Base-by-base conservation (phyloP, 2,797 vertebrate genomes). In the Diplodus puntazzo region DNA sequence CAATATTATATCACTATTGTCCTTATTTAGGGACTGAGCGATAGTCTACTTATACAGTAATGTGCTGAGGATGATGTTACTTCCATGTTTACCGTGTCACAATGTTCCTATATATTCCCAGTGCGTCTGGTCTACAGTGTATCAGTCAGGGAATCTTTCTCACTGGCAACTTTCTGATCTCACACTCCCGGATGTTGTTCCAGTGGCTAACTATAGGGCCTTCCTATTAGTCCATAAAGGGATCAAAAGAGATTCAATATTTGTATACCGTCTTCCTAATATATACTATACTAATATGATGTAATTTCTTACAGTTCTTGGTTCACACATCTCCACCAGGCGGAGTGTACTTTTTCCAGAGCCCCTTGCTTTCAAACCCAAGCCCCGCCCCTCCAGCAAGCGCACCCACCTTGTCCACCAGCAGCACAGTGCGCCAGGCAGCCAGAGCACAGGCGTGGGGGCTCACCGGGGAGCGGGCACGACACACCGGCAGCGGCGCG, bases 371-470 rank as follows among this genome's bases (percentile, higher is more conserved):
- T 80, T 83, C 43, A 77, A 89, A 89, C 13, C 54, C 72, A 86
- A 82, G 90, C 94, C 84, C 94, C 95, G 91, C 94, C 95, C 87
- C 87, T 93, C 91, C 91, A 81, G 66, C 91, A 65, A 94, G 80
- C 83, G 81, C 88, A 87, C 92, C 91, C 93, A 93, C 89, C 92
- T 88, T 87, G 86, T 87, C 74, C 83, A 84, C 69, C 91, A 80
- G 85, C 91, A 48, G 87, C 90, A 79, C 80, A 69, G 90, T 84
- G 91, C 88, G 91, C 92, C 90, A 85, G 84, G 78, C 87, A 80
- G 82, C 52, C 20, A 39, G 89, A 90, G 87, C 81, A 64, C 68
- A 88, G 82, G 63, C 77, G 82, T 21, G 77, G 86, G 34, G 81
- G 81, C 78, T 60, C 87, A 79, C 79, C 79, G 80, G 79, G 81